phyloP scores from a whole-genome alignment of 2,888 invertebrate genomes.

The Erynnis tages region DNA sequence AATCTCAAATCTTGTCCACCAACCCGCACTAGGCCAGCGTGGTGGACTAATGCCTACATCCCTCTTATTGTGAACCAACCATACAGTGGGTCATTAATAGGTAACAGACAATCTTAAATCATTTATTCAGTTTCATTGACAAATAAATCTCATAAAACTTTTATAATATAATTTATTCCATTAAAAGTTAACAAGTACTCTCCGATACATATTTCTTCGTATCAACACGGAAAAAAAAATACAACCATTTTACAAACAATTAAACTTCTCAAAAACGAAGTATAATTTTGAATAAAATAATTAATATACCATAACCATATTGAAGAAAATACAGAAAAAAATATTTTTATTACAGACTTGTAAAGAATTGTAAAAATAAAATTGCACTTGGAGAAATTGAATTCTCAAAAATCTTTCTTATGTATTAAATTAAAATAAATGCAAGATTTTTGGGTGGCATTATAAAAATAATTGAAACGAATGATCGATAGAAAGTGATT shows the following conservation, averaged over 20 bases:
- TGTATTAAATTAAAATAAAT: slow-evolving; percentile 63
- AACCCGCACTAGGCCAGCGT: no score
- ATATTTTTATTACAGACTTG: slow-evolving; percentile 40
- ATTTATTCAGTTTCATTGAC: no score
- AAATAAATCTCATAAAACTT: slow-evolving; percentile 34
- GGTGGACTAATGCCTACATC: no score
- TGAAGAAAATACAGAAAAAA: slow-evolving; percentile 37
- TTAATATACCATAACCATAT: slow-evolving; percentile 57
- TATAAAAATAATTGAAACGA: slow-evolving; percentile 33
- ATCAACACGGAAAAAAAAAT: slow-evolving; percentile 16
- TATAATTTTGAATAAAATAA: slow-evolving; percentile 41
- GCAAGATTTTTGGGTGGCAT: slow-evolving; percentile 76
- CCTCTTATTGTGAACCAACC: no score
- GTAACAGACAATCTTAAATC: no score
- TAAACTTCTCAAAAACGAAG: slow-evolving; percentile 44
- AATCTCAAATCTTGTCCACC: no score
- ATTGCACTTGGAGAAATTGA: slow-evolving; percentile 67
- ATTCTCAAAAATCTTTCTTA: slow-evolving; percentile 52
- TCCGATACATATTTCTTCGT: slow-evolving; percentile 1
- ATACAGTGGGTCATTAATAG: no score
- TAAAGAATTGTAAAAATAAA: slow-evolving; percentile 51
- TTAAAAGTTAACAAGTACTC: slow-evolving; percentile 71
- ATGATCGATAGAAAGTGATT: slow-evolving; percentile 21
- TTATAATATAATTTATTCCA: slow-evolving; percentile 76
- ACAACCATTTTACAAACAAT: slow-evolving; percentile 21